Evolutionary conservation across 2,797 vertebrate genomes (phyloP).

Genomic region (Poecilia velifera): DNA sequence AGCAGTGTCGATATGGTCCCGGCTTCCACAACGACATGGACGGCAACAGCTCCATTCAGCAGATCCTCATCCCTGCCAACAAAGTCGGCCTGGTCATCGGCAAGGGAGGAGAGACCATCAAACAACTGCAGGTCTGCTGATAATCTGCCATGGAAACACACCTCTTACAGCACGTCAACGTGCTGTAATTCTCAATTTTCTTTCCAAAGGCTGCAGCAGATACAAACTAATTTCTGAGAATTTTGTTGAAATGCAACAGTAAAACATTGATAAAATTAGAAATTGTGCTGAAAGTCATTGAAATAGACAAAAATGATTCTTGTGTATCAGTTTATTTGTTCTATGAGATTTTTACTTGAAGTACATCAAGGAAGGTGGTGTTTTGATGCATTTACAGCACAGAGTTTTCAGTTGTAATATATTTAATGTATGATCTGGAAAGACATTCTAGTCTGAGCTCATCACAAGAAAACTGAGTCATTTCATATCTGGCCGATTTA

Average conservation of each 20-base stretch:
- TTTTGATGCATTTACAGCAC: neutral
- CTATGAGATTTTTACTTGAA: neutral
- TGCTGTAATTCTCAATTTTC: neutral
- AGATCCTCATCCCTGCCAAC: constrained; percentile 95
- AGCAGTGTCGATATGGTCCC: constrained; percentile 96
- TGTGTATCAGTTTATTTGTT: neutral
- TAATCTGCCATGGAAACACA: neutral
- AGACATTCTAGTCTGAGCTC: neutral
- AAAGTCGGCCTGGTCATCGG: constrained; percentile 99
- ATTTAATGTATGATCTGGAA: neutral
- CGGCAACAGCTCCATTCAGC: constrained; percentile 91
- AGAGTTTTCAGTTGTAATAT: neutral
- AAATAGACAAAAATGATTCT: neutral
- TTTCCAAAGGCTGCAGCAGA: neutral
- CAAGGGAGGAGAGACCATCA: constrained; percentile 98
- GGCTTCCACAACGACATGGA: constrained; percentile 95
- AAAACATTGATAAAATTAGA: neutral
- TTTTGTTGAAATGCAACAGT: neutral
- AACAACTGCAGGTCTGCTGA: constrained; percentile 91
- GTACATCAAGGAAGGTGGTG: neutral
- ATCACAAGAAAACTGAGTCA: neutral
- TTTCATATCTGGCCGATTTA: neutral
- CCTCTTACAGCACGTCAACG: neutral
- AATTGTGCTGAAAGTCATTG: neutral
- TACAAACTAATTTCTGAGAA: neutral